phyloP scores from a whole-genome alignment of 1,140 invertebrate genomes.

The Phortica variegata region DNA sequence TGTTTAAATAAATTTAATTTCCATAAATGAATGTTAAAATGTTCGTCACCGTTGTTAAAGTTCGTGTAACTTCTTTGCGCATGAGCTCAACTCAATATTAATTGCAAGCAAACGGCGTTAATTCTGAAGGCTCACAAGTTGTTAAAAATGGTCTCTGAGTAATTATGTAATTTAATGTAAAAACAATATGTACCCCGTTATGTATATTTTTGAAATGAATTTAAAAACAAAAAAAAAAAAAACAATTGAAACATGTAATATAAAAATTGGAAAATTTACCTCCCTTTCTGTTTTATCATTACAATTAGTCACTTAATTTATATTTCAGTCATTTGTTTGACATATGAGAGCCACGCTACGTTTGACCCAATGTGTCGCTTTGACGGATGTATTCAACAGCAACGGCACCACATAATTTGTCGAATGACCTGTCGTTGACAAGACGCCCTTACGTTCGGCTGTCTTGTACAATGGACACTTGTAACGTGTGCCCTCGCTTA shows the following conservation, averaged over 20 bases:
- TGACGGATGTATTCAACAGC: constrained; percentile 69
- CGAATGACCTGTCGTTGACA: constrained; percentile 88
- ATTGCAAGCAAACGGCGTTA: too few relatives aligned
- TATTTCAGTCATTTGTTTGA: constrained; percentile 62
- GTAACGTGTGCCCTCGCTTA: constrained; percentile 66
- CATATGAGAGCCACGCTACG: constrained; percentile 82
- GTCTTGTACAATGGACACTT: constrained; percentile 87
- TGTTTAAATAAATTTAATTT: too few relatives aligned
- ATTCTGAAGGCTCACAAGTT: too few relatives aligned
- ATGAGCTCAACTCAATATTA: too few relatives aligned
- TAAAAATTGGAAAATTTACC: too few relatives aligned
- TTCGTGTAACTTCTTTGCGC: too few relatives aligned
- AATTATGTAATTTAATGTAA: too few relatives aligned
- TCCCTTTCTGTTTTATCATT: not conserved
- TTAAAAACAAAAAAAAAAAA: not conserved
- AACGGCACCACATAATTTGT: constrained; percentile 87
- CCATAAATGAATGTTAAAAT: too few relatives aligned
- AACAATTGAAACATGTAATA: not conserved
- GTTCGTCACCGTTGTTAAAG: too few relatives aligned
- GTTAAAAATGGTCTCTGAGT: too few relatives aligned
- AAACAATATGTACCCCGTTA: too few relatives aligned
- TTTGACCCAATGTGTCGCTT: constrained; percentile 82
- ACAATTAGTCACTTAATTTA: not conserved
- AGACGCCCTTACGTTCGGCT: constrained; percentile 75
- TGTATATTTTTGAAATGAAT: not conserved